These are phyloP conservation scores for Gambusia holbrooki DNA, from an alignment of 2,113 vertebrate species.

Conservation along the genomic window DNA sequence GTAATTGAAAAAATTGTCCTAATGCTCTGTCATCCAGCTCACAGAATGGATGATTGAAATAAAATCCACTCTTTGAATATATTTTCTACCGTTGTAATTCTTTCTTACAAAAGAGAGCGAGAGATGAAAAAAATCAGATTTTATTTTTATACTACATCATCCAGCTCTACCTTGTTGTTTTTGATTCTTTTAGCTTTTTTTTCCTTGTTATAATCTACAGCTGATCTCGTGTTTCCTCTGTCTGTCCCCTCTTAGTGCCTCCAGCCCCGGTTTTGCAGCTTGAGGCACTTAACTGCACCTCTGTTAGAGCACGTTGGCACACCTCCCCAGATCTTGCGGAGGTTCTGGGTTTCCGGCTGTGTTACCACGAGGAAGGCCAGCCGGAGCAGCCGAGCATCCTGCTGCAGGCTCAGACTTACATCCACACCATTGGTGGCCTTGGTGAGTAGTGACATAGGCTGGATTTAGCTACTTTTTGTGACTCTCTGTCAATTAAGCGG, in stretches of 20 bases:
- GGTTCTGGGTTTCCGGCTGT: constrained; percentile 89
- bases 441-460: constrained; percentile 79
- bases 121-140: too few species aligned
- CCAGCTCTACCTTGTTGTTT: too few species aligned
- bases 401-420: constrained; percentile 78
- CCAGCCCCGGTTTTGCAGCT: constrained; percentile 89
- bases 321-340: constrained; percentile 80
- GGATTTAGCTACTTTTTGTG: neutral
- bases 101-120: too few species aligned
- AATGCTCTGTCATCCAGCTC: too few species aligned
- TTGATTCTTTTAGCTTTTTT: neutral
- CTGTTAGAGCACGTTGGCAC: constrained; percentile 91
- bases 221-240: constrained; percentile 26
- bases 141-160: too few species aligned
- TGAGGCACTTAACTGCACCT: constrained; percentile 94
- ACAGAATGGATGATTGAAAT: too few species aligned
- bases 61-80: too few species aligned
- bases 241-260: constrained; percentile 80
- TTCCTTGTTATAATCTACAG: constrained; percentile 4
- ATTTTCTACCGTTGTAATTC: too few species aligned
- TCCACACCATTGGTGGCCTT: constrained; percentile 88
- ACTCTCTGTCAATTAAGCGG: constrained; percentile 19
- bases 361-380: constrained; percentile 91
- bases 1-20: too few species aligned
- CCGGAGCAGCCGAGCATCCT: constrained; percentile 86